These are phyloP conservation scores for Gallinago solitaria DNA, from an alignment of 2,797 vertebrate species.

Conservation along the genomic window DNA sequence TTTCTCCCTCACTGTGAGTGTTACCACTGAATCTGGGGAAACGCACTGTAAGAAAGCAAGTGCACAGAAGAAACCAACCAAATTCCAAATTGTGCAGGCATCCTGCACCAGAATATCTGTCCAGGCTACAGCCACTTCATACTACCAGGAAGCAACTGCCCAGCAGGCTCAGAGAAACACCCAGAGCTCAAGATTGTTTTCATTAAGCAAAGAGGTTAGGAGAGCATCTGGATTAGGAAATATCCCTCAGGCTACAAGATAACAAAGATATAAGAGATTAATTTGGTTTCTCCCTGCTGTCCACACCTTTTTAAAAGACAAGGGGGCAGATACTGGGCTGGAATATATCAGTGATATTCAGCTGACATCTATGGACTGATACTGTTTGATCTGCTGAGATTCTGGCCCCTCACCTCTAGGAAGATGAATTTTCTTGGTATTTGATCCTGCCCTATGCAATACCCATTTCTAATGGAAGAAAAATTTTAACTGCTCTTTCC, in stretches of 20 bases:
- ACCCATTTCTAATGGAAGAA: background rate
- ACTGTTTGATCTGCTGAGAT: background rate
- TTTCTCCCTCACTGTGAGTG: background rate
- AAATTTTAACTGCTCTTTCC: background rate
- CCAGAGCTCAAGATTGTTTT: background rate
- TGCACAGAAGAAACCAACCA: background rate
- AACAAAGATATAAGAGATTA: background rate
- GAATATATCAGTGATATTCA: background rate
- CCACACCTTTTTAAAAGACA: background rate
- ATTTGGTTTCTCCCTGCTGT: conserved; percentile 8
- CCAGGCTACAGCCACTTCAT: background rate
- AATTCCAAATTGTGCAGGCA: background rate
- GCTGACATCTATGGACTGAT: background rate
- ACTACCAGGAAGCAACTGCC: background rate
- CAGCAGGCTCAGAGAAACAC: background rate
- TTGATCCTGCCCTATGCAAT: background rate
- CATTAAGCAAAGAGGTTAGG: background rate
- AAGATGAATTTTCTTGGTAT: background rate
- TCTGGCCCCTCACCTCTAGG: background rate
- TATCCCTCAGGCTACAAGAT: background rate
- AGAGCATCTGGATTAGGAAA: conserved; percentile 4
- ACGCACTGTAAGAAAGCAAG: background rate
- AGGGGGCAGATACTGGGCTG: background rate
- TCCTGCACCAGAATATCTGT: background rate
- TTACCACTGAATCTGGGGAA: background rate